Evolutionary conservation across 1,140 invertebrate species (phyloP), one percentile per base, ranked within the genome.

Genomic region (Goniozus legneri): DNA sequence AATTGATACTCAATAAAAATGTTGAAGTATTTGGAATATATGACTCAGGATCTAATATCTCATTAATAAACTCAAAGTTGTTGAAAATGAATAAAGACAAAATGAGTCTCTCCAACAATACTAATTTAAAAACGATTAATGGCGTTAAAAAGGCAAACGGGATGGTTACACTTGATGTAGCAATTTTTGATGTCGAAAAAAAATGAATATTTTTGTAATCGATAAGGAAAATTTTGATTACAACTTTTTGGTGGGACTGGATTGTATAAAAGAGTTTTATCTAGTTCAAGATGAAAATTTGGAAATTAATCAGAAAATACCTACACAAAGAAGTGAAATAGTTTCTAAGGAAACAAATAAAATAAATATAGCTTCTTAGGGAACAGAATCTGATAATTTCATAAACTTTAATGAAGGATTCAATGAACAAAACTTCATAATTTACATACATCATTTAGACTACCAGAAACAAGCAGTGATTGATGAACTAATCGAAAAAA

Each of bases 11-110:
- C 44, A 61, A 65, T 49, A 51, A 65, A 46, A 40, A 27, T 6
- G 15, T 67, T 40, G 53, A 60, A 50, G 48, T 34, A 14, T 16
- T 32, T 0, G 65, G 53, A 14, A 46, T 64, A 41, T 67, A 66
- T 64, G 63, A 68, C 52, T 39, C 45, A 3, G 45, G 45, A 7
- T 39, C 45, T 7, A 40, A 18, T n/a, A 19, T 47, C 2, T 41
- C 46, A 13, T 39, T 65, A 39, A 65, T 66, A 38, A 62, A 67
- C 48, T 60, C 58, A 52, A 60, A 38, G 48, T 45, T 67, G 49
- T 22, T 64, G 41, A 45, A 36, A 1, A 42, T 62, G 31, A 56
- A 54, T 41, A 10, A 13, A 3, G n/a, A 47, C 3, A 16, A 33
- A 47, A 18, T 3, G 8, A 44, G 18, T 42, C 39, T 22, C 8